Evolutionary conservation across 2,888 invertebrate genomes (phyloP), one percentile per base, ranked within the genome.

Genomic region (Dasypolia templi): DNA sequence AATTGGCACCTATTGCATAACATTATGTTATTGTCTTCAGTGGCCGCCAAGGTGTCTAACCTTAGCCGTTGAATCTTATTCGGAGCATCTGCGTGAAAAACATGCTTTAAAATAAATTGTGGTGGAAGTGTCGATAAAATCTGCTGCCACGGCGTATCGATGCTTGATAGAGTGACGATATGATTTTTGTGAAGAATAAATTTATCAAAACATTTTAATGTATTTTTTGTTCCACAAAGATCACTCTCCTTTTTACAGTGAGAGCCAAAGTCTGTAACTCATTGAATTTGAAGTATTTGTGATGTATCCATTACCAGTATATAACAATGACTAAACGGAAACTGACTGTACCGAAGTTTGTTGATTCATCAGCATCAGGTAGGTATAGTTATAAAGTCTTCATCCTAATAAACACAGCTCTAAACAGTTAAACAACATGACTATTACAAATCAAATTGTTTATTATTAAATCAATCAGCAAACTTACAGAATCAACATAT

Each of bases 41-140:
- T 64, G 70, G 68, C 78, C 77, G 75, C 81, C 75, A 65, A 69
- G 68, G 79, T 67, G 49, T 49, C 80, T 83, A 84, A 87, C 89
- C 86, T 87, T 87, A 87, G 81, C 87, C 84, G 72, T 81, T 83
- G 83, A 67, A 74, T 86, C 79, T 86, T 83, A 83, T 84, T 72
- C 58, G 72, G 70, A 82, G 66, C 86, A 84, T 75, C 74, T 84
- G 83, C 79, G 70, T 75, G 70, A 66, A 85, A 82, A 77, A 80
- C 79, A 69, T 82, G 77, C 74, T 79, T 75, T 72, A 68, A 82
- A 86, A 84, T 81, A 75, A 79, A 77, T 77, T 83, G 76, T 65
- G 86, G 0, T 77, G 86, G n/a, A 26, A 3, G 12, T 49, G 29
- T 64, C 59, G 56, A 69, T 77, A 59, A 6, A 64, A 65, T 22